Evolutionary conservation across 1,140 invertebrate genomes (phyloP), one percentile per base, ranked within the genome.

Genomic region (Nephila pilipes): DNA sequence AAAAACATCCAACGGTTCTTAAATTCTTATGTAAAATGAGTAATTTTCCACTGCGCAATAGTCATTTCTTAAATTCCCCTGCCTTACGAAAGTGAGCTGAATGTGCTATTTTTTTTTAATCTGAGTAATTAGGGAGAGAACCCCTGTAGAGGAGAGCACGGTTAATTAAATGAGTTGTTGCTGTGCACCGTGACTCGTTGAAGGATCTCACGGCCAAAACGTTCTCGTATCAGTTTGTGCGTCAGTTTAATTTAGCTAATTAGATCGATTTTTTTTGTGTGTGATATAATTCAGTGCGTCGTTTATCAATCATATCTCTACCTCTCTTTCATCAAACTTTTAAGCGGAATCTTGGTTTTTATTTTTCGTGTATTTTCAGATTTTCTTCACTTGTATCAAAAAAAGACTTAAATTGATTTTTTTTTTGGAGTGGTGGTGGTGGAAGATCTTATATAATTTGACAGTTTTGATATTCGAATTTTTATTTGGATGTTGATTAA

Each of bases 181-280:
- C 69, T 75, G 63, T 65, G 63, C 63, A 22, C 25, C 63, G 2
- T 65, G 32, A 25, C 4, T 75, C 6, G 29, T 12, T 75, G 32
- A 10, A 18, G 32, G 25, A 18, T 75, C 69, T 18, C 69, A 75
- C 69, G 69, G 29, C 36, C 6, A 36, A 20, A 75, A 32, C 14
- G 25, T 36, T 75, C 16, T 75, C 20, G 69, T 75, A 75, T 18
- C 69, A 75, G 18, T 75, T 32, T 29, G 14, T 18, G 69, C 69
- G 69, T 75, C 32, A 32, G 20, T 75, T 75, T 75, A 75, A 36
- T 75, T 3, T 75, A 32, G 14, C 69, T 75, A 75, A 75, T 75
- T 75, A 75, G 63, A 65, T 65, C 5, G 60, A 65, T 65, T 65
- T 29, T 25, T 63, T 57, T 60, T 5, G 12, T 29, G 22, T 75